Conservation (phyloP, 2,888 invertebrate genomes). For the Tipula lateralis region DNA sequence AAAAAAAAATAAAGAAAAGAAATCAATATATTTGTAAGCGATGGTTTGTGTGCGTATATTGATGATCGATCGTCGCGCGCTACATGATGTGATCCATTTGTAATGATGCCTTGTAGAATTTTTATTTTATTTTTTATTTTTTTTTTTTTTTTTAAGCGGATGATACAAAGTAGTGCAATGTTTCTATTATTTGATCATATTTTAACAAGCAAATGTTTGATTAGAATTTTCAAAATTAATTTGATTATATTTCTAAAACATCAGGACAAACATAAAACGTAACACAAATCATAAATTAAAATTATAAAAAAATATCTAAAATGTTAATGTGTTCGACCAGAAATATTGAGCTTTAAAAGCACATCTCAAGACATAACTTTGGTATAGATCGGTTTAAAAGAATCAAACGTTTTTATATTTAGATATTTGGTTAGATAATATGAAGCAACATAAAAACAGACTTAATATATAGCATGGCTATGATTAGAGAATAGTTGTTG, state of each 20-base stretch:
- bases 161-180: constrained; percentile 15
- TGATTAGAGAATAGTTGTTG: not conserved
- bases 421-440: not conserved
- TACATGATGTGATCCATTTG: not conserved
- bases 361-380: not conserved
- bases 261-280: not conserved
- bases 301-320: not conserved
- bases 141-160: not conserved
- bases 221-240: constrained; percentile 19
- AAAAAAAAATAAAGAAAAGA: not conserved
- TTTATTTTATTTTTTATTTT: too few relatives aligned
- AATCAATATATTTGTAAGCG: not conserved
- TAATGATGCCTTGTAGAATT: not conserved
- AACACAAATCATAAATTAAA: constrained; percentile 13
- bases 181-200: not conserved
- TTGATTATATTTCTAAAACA: not conserved
- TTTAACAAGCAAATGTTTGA: constrained; percentile 3
- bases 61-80: not conserved
- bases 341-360: constrained; percentile 5
- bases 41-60: not conserved
- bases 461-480: not conserved
- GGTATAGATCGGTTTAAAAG: not conserved
- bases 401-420: not conserved
- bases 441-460: constrained; percentile 8
- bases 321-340: not conserved